Evolutionary conservation across 2,888 invertebrate genomes (phyloP), one percentile per base, ranked within the genome.

Genomic region (Plusia festucae): DNA sequence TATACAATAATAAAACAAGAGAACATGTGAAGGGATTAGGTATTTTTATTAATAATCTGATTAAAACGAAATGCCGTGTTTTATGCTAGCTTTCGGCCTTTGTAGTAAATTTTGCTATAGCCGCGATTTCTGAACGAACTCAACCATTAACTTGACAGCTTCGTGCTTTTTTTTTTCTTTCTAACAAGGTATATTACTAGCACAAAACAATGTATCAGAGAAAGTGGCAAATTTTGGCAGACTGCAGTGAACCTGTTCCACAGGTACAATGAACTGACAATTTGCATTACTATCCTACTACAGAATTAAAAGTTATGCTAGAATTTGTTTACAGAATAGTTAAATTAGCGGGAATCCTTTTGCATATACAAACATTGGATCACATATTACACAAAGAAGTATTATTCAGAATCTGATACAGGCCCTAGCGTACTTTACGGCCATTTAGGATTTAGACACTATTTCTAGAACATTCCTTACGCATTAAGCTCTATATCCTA

Each of bases 281-380:
- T 57, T 77, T 66, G 11, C 55, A 56, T 64, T 56, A 22, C 20
- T 44, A 56, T 44, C 22, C 30, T 58, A 46, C 51, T 60, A 34
- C 52, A 60, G 34, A 61, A 65, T 27, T 66, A 52, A n/a, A 66
- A 67, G 22, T 55, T 63, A 69, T 46, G 63, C 56, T 65, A 76
- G 22, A 59, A 65, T 76, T 76, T 56, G 51, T 65, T 59, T 72
- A 76, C 24, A 70, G 57, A 56, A 51, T n/a, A 65, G 44, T 68
- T 63, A 68, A 72, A 76, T 24, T 73, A 78, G 77, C 70, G 20
- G 65, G 58, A 76, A 73, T 79, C 22, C 80, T 79, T 34, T 79
- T 73, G 70, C 73, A 40, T 54, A 32, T 69, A 59, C 62, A 56
- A 62, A 34, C 30, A 15, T 53, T 20, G 56, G 61, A 51, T 7